Percentiles rank a stretch among this genome's conserved stretches.
Evolutionary conservation across 2,113 vertebrate species (phyloP).

Genomic region (Dolichallabes microphthalmus): DNA sequence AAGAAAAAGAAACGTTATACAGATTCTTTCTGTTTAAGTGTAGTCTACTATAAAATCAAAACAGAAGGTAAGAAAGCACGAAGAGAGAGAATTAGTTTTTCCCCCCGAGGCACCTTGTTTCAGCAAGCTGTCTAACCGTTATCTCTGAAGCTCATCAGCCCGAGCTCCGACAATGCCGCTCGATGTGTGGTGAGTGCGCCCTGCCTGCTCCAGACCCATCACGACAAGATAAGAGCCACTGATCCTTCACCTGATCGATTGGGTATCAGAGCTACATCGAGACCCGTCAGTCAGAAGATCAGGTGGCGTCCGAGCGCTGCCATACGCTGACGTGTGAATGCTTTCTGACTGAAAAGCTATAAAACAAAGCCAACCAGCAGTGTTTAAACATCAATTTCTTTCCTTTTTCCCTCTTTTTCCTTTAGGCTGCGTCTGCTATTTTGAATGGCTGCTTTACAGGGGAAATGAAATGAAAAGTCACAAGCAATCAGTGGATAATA

Average conservation of each 20-base stretch:
- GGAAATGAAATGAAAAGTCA: not conserved
- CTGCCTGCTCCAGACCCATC: slow-evolving; percentile 36
- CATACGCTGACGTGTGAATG: not conserved
- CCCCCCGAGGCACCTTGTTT: slow-evolving; percentile 29
- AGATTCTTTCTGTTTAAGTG: too few relatives aligned
- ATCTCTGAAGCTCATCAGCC: slow-evolving; percentile 49
- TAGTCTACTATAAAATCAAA: not conserved
- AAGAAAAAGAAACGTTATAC: not conserved
- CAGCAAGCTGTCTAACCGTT: slow-evolving; percentile 38
- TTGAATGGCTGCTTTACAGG: not conserved
- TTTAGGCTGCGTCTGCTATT: not conserved
- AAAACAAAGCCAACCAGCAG: slow-evolving; percentile 27
- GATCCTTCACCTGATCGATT: slow-evolving; percentile 51
- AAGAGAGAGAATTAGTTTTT: not conserved
- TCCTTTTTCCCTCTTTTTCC: too few relatives aligned
- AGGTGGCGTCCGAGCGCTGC: not conserved
- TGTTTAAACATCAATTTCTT: not conserved
- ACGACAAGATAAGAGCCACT: slow-evolving; percentile 54
- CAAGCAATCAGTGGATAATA: not conserved
- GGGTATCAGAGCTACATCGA: slow-evolving; percentile 36
- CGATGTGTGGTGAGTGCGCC: slow-evolving; percentile 36
- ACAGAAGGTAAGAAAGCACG: not conserved
- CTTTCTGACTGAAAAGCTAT: not conserved
- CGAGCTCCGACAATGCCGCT: slow-evolving; percentile 43
- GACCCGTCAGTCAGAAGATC: slow-evolving; percentile 43